These are phyloP conservation scores for Corythucha ciliata DNA, from an alignment of 2,888 invertebrate species.

Conservation along the genomic window DNA sequence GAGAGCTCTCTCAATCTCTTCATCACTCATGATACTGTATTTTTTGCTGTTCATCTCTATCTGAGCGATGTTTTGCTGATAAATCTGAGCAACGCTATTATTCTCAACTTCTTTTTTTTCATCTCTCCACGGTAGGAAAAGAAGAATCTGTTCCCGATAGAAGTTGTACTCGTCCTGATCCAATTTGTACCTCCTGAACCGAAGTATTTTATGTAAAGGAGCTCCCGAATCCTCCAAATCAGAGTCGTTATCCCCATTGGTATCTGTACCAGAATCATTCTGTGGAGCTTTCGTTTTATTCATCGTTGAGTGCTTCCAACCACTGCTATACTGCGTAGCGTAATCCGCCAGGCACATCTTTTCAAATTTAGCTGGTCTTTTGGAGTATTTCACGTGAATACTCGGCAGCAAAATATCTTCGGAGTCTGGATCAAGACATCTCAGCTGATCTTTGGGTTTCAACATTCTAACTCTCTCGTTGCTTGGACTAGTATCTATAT, in stretches of 20 bases:
- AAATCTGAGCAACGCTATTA: no score
- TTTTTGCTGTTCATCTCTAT: no score
- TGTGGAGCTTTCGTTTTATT: no score
- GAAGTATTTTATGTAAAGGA: slow-evolving; percentile 18
- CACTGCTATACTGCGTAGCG: no score
- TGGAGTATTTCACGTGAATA: slow-evolving; percentile 34
- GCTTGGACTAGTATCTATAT: slow-evolving; percentile 29
- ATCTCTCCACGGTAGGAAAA: slow-evolving; percentile 22
- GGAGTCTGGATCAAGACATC: neutral
- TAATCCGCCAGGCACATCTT: slow-evolving; percentile 24
- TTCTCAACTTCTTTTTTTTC: slow-evolving; percentile 22
- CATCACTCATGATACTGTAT: no score
- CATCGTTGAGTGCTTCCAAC: no score
- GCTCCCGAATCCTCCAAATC: no score
- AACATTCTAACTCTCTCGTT: slow-evolving; percentile 35
- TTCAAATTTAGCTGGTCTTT: slow-evolving; percentile 33
- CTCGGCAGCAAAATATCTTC: slow-evolving; percentile 15
- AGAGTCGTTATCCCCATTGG: no score
- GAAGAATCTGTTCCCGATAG: slow-evolving; percentile 21
- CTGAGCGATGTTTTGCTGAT: no score
- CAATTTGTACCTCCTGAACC: slow-evolving; percentile 18
- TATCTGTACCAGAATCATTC: no score
- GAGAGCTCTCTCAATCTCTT: no score
- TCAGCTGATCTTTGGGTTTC: slow-evolving; percentile 29
- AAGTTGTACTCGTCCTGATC: slow-evolving; percentile 18